These are phyloP conservation scores for Sminthopsis crassicaudata DNA, from an alignment of 2,113 vertebrate genomes.

Conservation along the genomic window DNA sequence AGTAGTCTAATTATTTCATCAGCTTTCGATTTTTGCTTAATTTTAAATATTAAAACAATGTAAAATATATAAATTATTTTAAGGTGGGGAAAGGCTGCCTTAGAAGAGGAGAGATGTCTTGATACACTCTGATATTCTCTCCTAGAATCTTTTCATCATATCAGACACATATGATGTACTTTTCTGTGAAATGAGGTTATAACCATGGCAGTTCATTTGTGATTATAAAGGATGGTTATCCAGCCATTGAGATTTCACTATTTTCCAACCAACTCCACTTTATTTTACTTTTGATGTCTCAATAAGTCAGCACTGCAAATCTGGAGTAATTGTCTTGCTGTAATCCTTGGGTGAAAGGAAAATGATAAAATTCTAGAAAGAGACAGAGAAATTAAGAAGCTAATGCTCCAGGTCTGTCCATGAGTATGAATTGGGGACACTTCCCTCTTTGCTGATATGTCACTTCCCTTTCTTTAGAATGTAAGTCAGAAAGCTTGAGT, in stretches of 20 bases:
- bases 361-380: not conserved
- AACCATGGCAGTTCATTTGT: not conserved
- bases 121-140: not conserved
- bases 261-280: conserved; percentile 14
- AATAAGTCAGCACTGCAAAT: not conserved
- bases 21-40: conserved; percentile 1
- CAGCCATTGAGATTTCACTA: conserved; percentile 17
- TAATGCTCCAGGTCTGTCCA: not conserved
- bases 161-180: not conserved
- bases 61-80: not conserved
- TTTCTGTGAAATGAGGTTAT: not conserved
- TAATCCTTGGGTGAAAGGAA: conserved; percentile 2
- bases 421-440: not conserved
- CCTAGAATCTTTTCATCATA: not conserved
- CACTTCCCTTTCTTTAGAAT: conserved; percentile 11
- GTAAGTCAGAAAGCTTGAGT: not conserved
- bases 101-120: not conserved
- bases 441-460: not conserved
- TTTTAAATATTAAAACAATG: not conserved
- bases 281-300: conserved; percentile 1
- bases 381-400: not conserved
- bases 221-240: not conserved
- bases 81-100: not conserved
- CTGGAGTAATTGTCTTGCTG: conserved; percentile 11
- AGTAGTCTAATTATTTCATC: not conserved